Evolutionary conservation across 1,140 invertebrate genomes (phyloP).

Genomic region (Nasonia longicornis): DNA sequence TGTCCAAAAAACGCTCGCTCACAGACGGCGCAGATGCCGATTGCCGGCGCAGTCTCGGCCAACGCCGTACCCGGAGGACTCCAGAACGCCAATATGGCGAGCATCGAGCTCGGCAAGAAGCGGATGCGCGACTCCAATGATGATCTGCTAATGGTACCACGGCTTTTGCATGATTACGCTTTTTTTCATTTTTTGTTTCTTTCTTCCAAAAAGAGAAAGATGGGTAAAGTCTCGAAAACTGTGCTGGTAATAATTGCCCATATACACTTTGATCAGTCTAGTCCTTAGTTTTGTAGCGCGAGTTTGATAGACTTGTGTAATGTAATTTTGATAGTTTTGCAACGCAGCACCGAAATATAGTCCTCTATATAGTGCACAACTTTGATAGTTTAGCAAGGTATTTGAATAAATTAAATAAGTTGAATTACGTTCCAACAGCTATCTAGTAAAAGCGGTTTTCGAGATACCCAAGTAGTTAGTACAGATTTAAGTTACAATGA

Average conservation of each 20-base stretch:
- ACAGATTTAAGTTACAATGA: conserved; percentile 61
- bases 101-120: conserved; percentile 87
- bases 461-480: conserved; percentile 52
- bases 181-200: conserved; percentile 50
- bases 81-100: conserved; percentile 72
- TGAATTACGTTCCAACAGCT: no score
- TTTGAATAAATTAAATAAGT: no score
- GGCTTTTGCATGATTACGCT: conserved; percentile 75
- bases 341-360: no score
- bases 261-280: background rate
- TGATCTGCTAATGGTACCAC: conserved; percentile 92
- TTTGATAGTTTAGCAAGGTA: conserved; percentile 4
- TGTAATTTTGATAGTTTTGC: no score
- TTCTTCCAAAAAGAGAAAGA: background rate
- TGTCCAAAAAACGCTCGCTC: conserved; percentile 31
- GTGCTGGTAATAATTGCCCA: background rate
- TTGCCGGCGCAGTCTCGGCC: conserved; percentile 65
- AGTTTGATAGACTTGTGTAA: background rate
- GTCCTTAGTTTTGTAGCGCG: background rate
- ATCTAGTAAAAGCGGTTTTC: conserved; percentile 26
- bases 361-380: no score
- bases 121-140: conserved; percentile 84
- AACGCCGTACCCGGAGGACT: conserved; percentile 68
- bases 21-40: conserved; percentile 66
- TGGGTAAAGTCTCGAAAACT: background rate